Evolutionary conservation across 2,797 vertebrate genomes (phyloP), one percentile per base, ranked within the genome.

Genomic region (Cyclopterus lumpus): DNA sequence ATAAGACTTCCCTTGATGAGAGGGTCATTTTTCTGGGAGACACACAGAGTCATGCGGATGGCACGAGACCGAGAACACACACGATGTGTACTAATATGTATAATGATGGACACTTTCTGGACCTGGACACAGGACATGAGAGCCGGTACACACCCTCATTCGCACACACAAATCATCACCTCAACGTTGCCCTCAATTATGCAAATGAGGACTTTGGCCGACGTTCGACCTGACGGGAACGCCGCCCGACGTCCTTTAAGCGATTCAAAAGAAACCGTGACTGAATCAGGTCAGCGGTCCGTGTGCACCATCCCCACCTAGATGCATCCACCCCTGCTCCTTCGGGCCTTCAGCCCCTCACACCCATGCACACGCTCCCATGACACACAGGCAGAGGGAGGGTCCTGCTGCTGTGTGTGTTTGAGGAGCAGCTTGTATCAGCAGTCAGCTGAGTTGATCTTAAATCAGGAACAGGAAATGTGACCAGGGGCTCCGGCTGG

Each of bases 381-480:
- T 61, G 72, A 89, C 62, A 55, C 57, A 89, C 60, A 67, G 58
- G 60, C 42, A 66, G 55, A 77, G 75, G 26, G 60, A 84, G 80
- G 74, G 62, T 61, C 76, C 46, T 61, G 28, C 60, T 81, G 69
- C 73, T 79, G n/a, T n/a, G 36, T 59, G 61, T 88, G 85, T 87
- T 82, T 84, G 65, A 78, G 80, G 77, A 83, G 80, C 77, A 82
- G 77, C 78, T 81, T 86, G 79, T 88, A 90, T 91, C 88, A 88
- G 88, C 71, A 89, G 91, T 93, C 91, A 93, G 91, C 88, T 91
- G 91, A 90, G 90, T 75, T 92, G 87, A 92, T 91, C 89, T 93
- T 88, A 92, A 93, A 92, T 91, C 93, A 93, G 93, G 89, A 93
- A 93, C 80, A 93, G 93, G 93, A 93, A 94, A 91, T 91, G 86